Percentiles rank a stretch among this genome's conserved stretches.
Conservation (phyloP, 1,140 invertebrate genomes). For the Leptopilina clavipes region DNA sequence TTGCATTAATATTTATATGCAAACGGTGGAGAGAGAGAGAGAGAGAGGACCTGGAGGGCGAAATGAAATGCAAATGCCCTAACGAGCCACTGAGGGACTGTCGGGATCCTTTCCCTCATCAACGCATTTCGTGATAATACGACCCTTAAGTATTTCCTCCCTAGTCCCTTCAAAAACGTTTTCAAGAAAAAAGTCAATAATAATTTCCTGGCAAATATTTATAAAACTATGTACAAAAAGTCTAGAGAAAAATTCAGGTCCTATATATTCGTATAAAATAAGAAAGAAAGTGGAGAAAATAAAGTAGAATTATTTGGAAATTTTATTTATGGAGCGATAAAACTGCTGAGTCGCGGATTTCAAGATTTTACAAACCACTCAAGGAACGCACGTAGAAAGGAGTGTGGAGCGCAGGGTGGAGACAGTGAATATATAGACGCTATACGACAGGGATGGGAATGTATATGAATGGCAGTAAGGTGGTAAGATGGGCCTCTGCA, state of each 20-base stretch:
- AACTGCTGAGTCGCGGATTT: slow-evolving; percentile 47
- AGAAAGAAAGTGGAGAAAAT: slow-evolving; percentile 6
- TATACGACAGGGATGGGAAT: slow-evolving; percentile 49
- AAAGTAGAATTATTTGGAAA: slow-evolving; percentile 7
- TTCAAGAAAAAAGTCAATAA: not conserved
- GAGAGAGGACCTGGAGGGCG: slow-evolving; percentile 47
- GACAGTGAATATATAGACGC: slow-evolving; percentile 47
- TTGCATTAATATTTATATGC: slow-evolving; percentile 76
- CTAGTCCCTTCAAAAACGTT: not conserved
- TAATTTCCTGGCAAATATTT: too few species aligned
- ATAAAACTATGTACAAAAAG: too few species aligned
- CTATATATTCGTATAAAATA: slow-evolving; percentile 1
- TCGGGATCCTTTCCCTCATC: slow-evolving; percentile 69
- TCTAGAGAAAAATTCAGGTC: not conserved
- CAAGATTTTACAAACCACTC: slow-evolving; percentile 59
- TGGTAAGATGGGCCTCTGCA: slow-evolving; percentile 73
- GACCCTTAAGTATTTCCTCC: slow-evolving; percentile 67
- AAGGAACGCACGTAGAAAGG: slow-evolving; percentile 52
- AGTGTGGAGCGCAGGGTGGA: slow-evolving; percentile 43
- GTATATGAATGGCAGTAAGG: slow-evolving; percentile 67
- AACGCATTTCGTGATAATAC: slow-evolving; percentile 44
- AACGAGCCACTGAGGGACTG: slow-evolving; percentile 75
- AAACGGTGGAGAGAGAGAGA: slow-evolving; percentile 67
- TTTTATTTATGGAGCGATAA: slow-evolving; percentile 24
- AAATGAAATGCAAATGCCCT: slow-evolving; percentile 75